phyloP scores from a whole-genome alignment of 2,113 vertebrate species.

The Apeltes quadracus region DNA sequence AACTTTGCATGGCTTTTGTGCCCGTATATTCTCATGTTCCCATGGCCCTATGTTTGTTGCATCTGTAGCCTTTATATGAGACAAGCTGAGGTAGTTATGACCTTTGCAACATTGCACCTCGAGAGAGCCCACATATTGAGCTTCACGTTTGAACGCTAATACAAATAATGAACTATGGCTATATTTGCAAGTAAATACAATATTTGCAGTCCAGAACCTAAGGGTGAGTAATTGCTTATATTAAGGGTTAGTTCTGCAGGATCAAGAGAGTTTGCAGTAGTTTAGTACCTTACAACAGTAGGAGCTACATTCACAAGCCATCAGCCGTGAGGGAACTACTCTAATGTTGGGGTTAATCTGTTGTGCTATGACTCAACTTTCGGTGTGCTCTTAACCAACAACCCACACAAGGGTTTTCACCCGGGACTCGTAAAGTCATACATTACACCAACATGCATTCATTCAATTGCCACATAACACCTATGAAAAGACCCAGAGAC shows the following conservation, averaged over 20 bases:
- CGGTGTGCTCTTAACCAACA: background rate
- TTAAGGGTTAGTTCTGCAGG: background rate
- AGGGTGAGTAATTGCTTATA: background rate
- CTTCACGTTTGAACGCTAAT: no score
- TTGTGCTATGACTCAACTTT: conserved; percentile 36
- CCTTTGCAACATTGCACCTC: no score
- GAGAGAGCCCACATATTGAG: no score
- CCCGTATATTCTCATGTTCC: background rate
- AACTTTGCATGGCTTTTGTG: background rate
- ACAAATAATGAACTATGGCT: background rate
- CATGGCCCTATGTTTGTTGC: no score
- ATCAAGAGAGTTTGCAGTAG: background rate
- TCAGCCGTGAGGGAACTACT: background rate
- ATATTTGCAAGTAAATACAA: background rate
- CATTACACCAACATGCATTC: background rate
- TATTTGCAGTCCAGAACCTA: background rate
- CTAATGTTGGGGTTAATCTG: conserved; percentile 9
- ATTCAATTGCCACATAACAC: background rate
- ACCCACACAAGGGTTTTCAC: conserved; percentile 17
- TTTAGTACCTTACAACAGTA: background rate
- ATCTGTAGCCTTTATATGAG: no score
- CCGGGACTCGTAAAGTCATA: background rate
- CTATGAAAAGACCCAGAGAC: background rate
- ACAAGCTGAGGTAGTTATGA: no score
- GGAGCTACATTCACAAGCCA: background rate